Base-by-base conservation (phyloP, 2,113 vertebrate genomes). In the Pagrus major region DNA sequence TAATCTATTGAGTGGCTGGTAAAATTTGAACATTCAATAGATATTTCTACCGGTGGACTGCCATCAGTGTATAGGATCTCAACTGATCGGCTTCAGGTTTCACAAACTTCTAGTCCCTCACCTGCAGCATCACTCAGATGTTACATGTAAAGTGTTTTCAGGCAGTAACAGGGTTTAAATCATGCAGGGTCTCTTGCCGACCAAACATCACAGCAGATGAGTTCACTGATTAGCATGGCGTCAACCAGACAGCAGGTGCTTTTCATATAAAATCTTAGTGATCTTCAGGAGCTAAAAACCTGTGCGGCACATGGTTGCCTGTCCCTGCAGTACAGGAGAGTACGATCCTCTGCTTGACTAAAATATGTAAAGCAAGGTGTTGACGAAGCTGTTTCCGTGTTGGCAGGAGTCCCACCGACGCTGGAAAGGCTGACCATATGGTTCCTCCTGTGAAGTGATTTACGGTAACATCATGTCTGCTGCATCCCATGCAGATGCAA, bases 341-440 rank as follows among this genome's bases (percentile, higher is more conserved):
- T 21, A 64, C 49, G 39, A 65, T 39, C 74, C 61, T 77, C 54
- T 41, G 55, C 67, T 41, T 25, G 71, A 7, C 59, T 82, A 68
- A 90, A 87, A 89, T 83, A 88, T 88, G 86, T 83, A 81, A 75
- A 72, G 59, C 61, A 81, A 75, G 42, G 68, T 92, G 89, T 89
- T 87, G 81, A 86, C 65, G 47, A 89, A 80, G 89, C 84, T 83
- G 70, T 81, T 86, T 84, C 59, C 21, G 58, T 51, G 68, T 73
- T 85, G 83, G 87, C 87, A 65, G 63, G 59, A 68, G 35, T 87
- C 87, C 88, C 74, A 56, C 16, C 2, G 73, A 61, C 56, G 66
- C 83, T 72, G 68, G 58, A 49, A 70, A 83, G 63, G 71, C 76
- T 78, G 88, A 87, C 88, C 91, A 91, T 89, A 89, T 90, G 88